Base-by-base conservation (phyloP, 2,888 invertebrate genomes). In the Coremacera marginata region DNA sequence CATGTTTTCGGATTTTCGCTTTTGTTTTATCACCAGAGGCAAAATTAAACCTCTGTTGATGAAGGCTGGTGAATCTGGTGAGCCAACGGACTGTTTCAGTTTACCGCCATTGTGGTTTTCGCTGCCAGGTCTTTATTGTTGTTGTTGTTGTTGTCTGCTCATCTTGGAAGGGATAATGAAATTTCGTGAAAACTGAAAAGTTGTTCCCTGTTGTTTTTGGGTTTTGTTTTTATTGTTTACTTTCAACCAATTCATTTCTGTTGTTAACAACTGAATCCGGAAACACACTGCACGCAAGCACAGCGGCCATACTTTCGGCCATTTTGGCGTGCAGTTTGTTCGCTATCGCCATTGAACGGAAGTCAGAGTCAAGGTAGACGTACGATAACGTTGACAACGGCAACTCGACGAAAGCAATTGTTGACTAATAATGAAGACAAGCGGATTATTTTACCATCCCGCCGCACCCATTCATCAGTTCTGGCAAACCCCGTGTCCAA, bases 11-110 rank as follows among this genome's bases (percentile, higher is more conserved):
- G 22, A 71, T 71, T 52, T 76, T 75, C 79, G 82, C 86, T 85
- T 84, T 84, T 84, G 86, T 84, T 84, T 84, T 27, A 19, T 34
- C 19, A 37, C 14, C 72, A 72, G 60, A n/a, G 62, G 57, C 19
- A 62, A 44, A 14, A 16, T 27, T 5, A 72, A 72, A 51, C n/a
- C 14, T 19, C 57, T 5, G 31, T 27, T 16, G 81, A 82, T 78
- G 76, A 78, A n/a, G 79, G 79, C 79, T 75, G 78, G 77, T 77
- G 78, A 37, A 76, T 25, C 55, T 44, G 67, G 27, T 75, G 67
- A 19, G n/a, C 19, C 22, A 76, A 71, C 55, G 19, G 5, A 63
- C 25, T 75, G 62, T 72, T 75, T 75, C 79, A 75, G 76, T 80
- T 80, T 76, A 80, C 77, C 79, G 80, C 77, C 81, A 79, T 80